Percentiles rank a stretch among this genome's conserved stretches.
Conservation (phyloP, 2,113 vertebrate genomes). For the Melospiza melodia region DNA sequence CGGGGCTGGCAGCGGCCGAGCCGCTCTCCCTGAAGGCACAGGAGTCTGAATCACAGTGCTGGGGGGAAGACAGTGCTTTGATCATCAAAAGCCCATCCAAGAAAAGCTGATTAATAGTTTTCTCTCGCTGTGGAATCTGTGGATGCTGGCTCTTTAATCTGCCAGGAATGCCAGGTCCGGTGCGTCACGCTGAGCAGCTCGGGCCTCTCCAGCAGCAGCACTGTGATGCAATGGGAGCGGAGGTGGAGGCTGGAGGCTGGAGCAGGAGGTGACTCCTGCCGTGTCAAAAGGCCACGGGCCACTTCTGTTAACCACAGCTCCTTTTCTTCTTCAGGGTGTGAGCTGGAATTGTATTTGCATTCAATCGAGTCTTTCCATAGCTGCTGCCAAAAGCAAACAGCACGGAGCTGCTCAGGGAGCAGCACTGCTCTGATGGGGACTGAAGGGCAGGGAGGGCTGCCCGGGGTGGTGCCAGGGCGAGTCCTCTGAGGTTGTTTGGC, state of each 20-base stretch:
- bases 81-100: background rate
- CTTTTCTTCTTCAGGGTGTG: background rate
- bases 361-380: background rate
- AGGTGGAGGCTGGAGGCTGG: background rate
- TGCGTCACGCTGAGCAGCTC: background rate
- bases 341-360: background rate
- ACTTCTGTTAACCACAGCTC: background rate
- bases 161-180: background rate
- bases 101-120: constrained; percentile 39
- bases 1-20: background rate
- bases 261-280: background rate
- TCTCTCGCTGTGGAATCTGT: constrained; percentile 44
- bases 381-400: background rate
- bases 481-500: background rate
- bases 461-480: fast-evolving
- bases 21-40: background rate
- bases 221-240: background rate
- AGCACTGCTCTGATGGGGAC: fast-evolving
- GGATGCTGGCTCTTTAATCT: constrained; percentile 38
- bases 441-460: background rate
- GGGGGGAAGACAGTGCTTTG: background rate
- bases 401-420: fast-evolving
- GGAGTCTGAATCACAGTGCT: background rate
- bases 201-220: background rate
- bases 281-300: background rate